Evolutionary conservation across 2,113 vertebrate genomes (phyloP).

Genomic region (Chascanopsetta lugubris): DNA sequence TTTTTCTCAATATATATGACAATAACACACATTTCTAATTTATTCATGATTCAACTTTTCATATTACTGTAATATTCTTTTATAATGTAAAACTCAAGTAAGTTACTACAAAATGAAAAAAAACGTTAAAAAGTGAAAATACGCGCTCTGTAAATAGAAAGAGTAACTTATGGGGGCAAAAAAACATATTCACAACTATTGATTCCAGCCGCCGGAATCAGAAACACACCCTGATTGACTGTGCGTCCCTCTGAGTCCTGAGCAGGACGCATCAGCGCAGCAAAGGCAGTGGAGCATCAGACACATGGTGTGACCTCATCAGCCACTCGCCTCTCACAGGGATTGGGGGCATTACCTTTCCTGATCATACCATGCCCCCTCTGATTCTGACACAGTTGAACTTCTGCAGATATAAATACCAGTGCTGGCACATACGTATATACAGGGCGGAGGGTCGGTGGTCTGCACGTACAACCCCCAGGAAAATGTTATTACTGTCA

Average conservation of each 20-base stretch:
- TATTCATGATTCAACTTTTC: too few species aligned
- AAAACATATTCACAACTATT: conserved; percentile 16
- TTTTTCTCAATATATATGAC: too few species aligned
- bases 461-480: neutral
- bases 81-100: too few species aligned
- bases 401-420: conserved; percentile 20
- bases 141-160: too few species aligned
- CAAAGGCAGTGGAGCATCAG: conserved; percentile 50
- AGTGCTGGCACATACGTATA: conserved; percentile 4
- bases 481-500: neutral
- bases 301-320: conserved; percentile 59
- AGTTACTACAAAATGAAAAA: neutral
- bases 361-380: conserved; percentile 24
- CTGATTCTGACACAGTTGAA: conserved; percentile 31
- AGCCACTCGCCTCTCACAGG: conserved; percentile 36
- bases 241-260: conserved; percentile 27
- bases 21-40: too few species aligned
- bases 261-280: conserved; percentile 34
- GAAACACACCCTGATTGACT: conserved; percentile 51
- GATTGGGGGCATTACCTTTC: conserved; percentile 42
- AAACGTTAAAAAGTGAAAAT: neutral
- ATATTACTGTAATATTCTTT: too few species aligned
- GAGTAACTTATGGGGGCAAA: neutral
- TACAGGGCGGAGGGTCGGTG: neutral
- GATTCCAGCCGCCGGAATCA: conserved; percentile 17